Evolutionary conservation across 30 jellyfish, hydroid and myxozoan species (phyloP), one percentile per base, ranked within the genome.

Genomic region (Aurelia coerulea): DNA sequence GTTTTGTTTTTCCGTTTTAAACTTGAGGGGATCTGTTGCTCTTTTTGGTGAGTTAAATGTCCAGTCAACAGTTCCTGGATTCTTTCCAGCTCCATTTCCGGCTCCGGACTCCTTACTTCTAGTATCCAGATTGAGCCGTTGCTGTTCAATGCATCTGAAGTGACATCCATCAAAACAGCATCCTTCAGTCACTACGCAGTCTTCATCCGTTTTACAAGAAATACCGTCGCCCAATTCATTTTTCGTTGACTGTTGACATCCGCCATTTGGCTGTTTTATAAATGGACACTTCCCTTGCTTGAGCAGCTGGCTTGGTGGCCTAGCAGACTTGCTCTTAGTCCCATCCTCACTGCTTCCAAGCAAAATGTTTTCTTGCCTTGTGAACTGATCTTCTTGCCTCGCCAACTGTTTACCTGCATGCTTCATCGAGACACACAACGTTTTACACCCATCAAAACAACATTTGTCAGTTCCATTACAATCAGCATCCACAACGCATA

Each of bases 371-470:
- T 9, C 14, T 46, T 4, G 56, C 1, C 14, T 9, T 46, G 56
- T 4, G 2, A 46, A 9, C 14, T 46, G 56, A 46, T 46, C 56
- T 46, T 9, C 56, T 14, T 46, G 56, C 56, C 15, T 46, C 56
- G 14, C 15, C 1, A 46, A 9, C 56, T 46, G 56, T 46, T 46
- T 7, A 46, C 8, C 14, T 46, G 14, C 14, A 6, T 46, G 56
- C 56, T 46, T 46, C 56, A 46, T 9, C 8, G 56, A 46, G 2
- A 46, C 56, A 6, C 56, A 46, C 56, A 46, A 46, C 68, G 87
- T 77, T 17, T n/a, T 77, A 64, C 87, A 77, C 5, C 87, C 87
- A 60, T 77, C 87, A 52, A 77, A 77, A 62, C 87, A 77, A 64
- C 87, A 77, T 60, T 77, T 77, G 0, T 77, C 79, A 17, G 87